phyloP scores from a whole-genome alignment of 2,888 invertebrate genomes.

The Philopedon plagiatum region DNA sequence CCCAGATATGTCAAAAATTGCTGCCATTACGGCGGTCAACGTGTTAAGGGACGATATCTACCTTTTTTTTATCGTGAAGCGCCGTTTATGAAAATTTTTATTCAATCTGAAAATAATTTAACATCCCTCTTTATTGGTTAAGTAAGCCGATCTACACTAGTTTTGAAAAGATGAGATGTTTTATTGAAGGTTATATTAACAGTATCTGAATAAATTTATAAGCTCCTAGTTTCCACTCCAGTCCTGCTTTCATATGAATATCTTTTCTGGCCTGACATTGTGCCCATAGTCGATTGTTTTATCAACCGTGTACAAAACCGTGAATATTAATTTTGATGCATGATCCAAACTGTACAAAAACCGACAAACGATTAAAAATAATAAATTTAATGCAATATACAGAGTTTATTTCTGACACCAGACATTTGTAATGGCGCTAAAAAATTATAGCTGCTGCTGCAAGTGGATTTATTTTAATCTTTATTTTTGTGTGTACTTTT shows the following conservation, averaged over 20 bases:
- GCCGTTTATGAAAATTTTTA: no score
- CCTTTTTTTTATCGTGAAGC: no score
- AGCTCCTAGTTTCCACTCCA: not conserved
- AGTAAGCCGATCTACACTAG: no score
- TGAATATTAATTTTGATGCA: conserved; percentile 49
- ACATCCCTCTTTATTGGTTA: no score
- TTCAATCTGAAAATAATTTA: no score
- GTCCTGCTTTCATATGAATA: conserved; percentile 28
- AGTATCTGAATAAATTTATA: not conserved
- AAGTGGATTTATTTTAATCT: conserved; percentile 44
- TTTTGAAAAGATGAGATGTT: no score
- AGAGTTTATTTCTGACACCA: conserved; percentile 40
- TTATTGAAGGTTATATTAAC: no score
- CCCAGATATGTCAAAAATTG: no score
- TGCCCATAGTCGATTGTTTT: conserved; percentile 44
- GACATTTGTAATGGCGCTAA: conserved; percentile 46
- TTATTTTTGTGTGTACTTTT: conserved; percentile 33
- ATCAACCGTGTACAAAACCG: conserved; percentile 37
- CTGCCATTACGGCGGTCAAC: no score
- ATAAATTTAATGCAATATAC: conserved; percentile 44
- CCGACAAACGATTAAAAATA: conserved; percentile 50
- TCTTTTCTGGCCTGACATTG: conserved; percentile 21
- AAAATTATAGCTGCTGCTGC: conserved; percentile 42
- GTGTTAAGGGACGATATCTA: no score
- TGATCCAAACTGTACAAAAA: conserved; percentile 41